Conservation (phyloP, 2,888 invertebrate genomes). For the Nomada flava region DNA sequence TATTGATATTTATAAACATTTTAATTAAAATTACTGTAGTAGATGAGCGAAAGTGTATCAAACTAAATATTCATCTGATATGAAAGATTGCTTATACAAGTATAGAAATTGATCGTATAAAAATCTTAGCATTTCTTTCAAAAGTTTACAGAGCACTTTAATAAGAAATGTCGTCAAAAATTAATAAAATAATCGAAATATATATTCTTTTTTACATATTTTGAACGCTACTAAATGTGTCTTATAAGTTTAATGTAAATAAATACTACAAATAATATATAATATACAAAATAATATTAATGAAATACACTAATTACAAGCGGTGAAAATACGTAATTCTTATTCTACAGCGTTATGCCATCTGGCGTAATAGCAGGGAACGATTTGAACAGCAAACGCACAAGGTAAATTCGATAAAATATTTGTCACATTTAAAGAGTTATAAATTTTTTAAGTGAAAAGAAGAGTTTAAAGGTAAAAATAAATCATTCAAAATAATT, state of each 20-base stretch:
- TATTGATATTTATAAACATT: background rate
- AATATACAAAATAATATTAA: background rate
- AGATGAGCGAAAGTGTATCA: too few relatives aligned
- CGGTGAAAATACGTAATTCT: background rate
- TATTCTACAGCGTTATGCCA: background rate
- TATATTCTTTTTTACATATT: background rate
- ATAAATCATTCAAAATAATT: too few relatives aligned
- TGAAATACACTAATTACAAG: background rate
- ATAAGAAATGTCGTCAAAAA: background rate
- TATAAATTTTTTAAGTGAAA: too few relatives aligned
- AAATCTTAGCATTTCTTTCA: background rate
- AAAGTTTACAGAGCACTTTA: too few relatives aligned
- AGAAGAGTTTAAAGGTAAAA: too few relatives aligned
- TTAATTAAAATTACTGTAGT: too few relatives aligned
- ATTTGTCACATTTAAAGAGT: background rate
- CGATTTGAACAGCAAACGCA: background rate
- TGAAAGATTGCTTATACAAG: background rate
- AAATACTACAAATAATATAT: background rate
- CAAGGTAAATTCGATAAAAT: background rate
- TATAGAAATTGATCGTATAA: background rate
- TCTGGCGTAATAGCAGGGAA: conserved; percentile 8
- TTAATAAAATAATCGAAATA: background rate
- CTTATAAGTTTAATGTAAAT: background rate
- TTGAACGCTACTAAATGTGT: background rate
- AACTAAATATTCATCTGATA: too few relatives aligned